These are phyloP conservation scores for Istiophorus platypterus DNA, from an alignment of 2,113 vertebrate genomes.

Conservation along the genomic window DNA sequence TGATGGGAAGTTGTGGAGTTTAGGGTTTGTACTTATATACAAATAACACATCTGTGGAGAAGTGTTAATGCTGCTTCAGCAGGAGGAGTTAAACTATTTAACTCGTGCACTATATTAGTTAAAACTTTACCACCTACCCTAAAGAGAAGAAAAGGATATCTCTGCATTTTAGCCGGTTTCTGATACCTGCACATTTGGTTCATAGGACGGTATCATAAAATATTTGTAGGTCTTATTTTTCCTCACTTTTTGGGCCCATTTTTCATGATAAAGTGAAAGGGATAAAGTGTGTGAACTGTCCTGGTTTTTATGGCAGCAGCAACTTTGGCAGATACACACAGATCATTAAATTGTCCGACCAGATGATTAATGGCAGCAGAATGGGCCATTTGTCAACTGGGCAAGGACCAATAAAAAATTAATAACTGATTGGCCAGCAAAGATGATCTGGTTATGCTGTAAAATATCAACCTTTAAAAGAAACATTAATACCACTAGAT, in stretches of 20 bases:
- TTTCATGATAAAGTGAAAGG: not conserved
- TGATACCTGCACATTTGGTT: conserved; percentile 8
- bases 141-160: not conserved
- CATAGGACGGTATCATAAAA: not conserved
- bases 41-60: not conserved
- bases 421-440: conserved; percentile 47
- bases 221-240: not conserved
- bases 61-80: not conserved
- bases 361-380: conserved; percentile 26
- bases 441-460: not conserved
- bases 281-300: conserved; percentile 2
- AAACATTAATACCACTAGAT: conserved; percentile 9
- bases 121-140: not conserved
- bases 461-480: conserved; percentile 40
- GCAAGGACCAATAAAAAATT: conserved; percentile 48
- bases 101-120: not conserved
- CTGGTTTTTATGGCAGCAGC: conserved; percentile 17
- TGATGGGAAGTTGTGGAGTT: too few relatives aligned
- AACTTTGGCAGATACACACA: conserved; percentile 7
- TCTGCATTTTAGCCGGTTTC: not conserved
- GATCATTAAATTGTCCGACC: conserved; percentile 34
- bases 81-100: not conserved
- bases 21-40: not conserved
- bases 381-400: conserved; percentile 25
- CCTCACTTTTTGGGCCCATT: not conserved